Evolutionary conservation across 2,888 invertebrate genomes (phyloP).

Genomic region (Pherbina coryleti): DNA sequence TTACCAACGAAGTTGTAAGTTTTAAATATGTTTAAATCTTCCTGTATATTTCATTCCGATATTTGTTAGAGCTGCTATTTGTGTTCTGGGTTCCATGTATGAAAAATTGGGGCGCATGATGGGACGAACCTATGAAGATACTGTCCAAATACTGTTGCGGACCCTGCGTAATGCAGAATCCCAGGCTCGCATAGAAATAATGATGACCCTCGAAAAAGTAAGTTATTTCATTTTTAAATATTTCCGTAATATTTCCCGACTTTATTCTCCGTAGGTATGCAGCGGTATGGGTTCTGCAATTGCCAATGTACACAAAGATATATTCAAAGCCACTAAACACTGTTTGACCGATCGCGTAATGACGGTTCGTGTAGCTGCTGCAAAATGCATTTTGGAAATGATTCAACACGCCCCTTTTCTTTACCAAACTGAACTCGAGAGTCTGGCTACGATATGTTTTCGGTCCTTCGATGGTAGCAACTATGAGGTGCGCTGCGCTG

Average conservation of each 20-base stretch:
- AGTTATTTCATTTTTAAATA: background rate
- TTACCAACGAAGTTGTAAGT: slow-evolving; percentile 94
- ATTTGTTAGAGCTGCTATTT: slow-evolving; percentile 87
- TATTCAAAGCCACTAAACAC: slow-evolving; percentile 90
- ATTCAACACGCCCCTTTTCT: slow-evolving; percentile 87
- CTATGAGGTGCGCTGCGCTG: slow-evolving; percentile 91
- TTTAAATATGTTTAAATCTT: background rate
- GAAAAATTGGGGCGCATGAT: slow-evolving; percentile 98
- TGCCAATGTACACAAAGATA: slow-evolving; percentile 85
- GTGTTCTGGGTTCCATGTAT: slow-evolving; percentile 97
- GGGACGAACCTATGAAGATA: slow-evolving; percentile 98
- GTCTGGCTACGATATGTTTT: slow-evolving; percentile 90
- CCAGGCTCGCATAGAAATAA: slow-evolving; percentile 95
- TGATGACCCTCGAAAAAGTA: slow-evolving; percentile 96
- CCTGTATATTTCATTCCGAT: background rate
- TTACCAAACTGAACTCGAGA: slow-evolving; percentile 91
- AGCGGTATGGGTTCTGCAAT: slow-evolving; percentile 96
- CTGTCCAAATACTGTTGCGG: slow-evolving; percentile 90
- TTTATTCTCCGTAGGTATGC: slow-evolving; percentile 69
- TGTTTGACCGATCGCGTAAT: slow-evolving; percentile 92
- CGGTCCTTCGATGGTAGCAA: slow-evolving; percentile 92
- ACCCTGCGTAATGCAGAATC: slow-evolving; percentile 95
- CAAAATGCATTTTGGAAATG: slow-evolving; percentile 90
- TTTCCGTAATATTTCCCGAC: background rate
- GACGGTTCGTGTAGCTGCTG: slow-evolving; percentile 93